Evolutionary conservation across 2,888 invertebrate genomes (phyloP).

Genomic region (Diabrotica balteata): DNA sequence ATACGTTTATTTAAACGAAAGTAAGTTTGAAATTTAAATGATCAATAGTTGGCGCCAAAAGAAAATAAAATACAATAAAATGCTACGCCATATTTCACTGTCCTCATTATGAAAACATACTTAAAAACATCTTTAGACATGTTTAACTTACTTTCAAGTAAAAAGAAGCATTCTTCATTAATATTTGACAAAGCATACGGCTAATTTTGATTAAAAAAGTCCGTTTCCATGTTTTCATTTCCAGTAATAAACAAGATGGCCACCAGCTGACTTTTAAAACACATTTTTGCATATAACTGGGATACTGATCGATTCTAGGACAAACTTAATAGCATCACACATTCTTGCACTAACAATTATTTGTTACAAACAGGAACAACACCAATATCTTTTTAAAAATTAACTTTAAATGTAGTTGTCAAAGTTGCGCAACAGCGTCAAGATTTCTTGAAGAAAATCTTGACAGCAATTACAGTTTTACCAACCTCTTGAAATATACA

Average conservation of each 20-base stretch:
- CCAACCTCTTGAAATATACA: constrained; percentile 17
- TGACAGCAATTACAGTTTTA: constrained; percentile 28
- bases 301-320: constrained; percentile 28
- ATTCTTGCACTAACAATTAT: constrained; percentile 33
- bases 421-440: constrained; percentile 58
- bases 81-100: constrained; percentile 35
- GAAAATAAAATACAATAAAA: constrained; percentile 43
- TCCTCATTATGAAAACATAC: constrained; percentile 18
- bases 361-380: constrained; percentile 26
- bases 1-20: background rate
- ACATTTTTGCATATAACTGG: constrained; percentile 36
- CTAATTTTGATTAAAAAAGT: constrained; percentile 45
- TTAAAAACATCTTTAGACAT: constrained; percentile 20
- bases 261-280: constrained; percentile 53
- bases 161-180: constrained; percentile 39
- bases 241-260: constrained; percentile 58
- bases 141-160: constrained; percentile 41
- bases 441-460: constrained; percentile 36
- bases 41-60: constrained; percentile 54
- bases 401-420: constrained; percentile 43
- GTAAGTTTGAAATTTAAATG: constrained; percentile 20
- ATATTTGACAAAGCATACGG: constrained; percentile 38
- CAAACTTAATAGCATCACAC: constrained; percentile 34
- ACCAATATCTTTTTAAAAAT: constrained; percentile 27
- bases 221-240: constrained; percentile 58